A percentile compares a stretch with the other conserved stretches of the same genome.
Conservation (phyloP, 2,797 vertebrate species). For the Podarcis siculus region DNA sequence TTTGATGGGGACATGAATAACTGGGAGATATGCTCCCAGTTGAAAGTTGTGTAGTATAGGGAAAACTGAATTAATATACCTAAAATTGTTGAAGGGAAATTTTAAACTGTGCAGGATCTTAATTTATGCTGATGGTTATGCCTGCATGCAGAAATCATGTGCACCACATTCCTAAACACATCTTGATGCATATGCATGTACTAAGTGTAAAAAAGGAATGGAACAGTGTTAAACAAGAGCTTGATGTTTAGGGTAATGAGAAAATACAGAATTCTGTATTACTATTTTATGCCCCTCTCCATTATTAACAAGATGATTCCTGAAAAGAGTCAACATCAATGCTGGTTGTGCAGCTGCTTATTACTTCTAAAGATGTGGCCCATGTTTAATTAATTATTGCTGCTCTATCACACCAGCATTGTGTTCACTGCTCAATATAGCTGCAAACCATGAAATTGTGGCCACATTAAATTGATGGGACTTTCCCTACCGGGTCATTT, state of each 20-base stretch:
- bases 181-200: background rate
- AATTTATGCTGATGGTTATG: background rate
- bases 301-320: constrained; percentile 70
- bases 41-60: background rate
- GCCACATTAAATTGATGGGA: background rate
- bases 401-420: constrained; percentile 52
- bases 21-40: constrained; percentile 31
- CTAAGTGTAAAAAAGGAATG: constrained; percentile 49
- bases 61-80: background rate
- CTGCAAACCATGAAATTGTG: constrained; percentile 46
- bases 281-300: constrained; percentile 68
- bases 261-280: constrained; percentile 72
- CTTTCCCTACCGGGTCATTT: background rate
- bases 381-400: constrained; percentile 73
- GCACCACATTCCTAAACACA: constrained; percentile 14
- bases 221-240: constrained; percentile 26
- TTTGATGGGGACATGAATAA: constrained; percentile 52
- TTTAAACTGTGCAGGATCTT: background rate
- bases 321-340: constrained; percentile 66
- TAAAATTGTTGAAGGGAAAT: constrained; percentile 3
- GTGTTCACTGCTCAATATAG: constrained; percentile 61
- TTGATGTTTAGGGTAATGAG: constrained; percentile 61
- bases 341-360: constrained; percentile 53
- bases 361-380: constrained; percentile 65
- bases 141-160: constrained; percentile 18